These are phyloP conservation scores for Mormyrus lacerda DNA, from an alignment of 2,113 vertebrate species.

Conservation along the genomic window DNA sequence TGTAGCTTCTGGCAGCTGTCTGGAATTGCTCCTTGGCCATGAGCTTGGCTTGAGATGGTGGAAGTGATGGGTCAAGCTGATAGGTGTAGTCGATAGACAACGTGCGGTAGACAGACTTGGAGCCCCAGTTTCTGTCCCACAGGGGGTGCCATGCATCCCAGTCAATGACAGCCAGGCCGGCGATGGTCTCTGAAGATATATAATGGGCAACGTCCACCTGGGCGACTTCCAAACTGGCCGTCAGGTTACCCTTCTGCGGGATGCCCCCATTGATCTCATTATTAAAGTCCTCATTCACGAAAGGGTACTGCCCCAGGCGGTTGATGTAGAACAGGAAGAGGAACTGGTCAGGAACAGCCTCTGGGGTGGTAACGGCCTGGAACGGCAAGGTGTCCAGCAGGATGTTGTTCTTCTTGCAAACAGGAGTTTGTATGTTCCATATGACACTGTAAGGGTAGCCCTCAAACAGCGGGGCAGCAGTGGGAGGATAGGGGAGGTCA, in stretches of 20 bases:
- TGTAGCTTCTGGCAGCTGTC: background rate
- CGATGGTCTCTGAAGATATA: background rate
- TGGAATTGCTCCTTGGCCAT: conserved; percentile 44
- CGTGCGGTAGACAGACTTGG: conserved; percentile 60
- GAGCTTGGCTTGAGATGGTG: conserved; percentile 30
- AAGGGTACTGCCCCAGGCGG: conserved; percentile 71
- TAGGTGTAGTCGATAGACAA: conserved; percentile 36
- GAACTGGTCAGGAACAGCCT: conserved; percentile 42
- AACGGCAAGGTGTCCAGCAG: background rate
- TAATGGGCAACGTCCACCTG: background rate
- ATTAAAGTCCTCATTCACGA: conserved; percentile 49
- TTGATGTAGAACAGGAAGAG: conserved; percentile 70
- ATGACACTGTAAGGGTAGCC: conserved; percentile 58
- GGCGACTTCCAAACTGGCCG: background rate
- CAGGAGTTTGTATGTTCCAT: conserved; percentile 39
- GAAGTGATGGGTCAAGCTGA: conserved; percentile 20
- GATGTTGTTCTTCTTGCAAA: background rate
- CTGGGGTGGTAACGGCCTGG: background rate
- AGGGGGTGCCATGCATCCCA: background rate
- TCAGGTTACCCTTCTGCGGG: conserved; percentile 59
- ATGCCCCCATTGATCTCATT: conserved; percentile 58
- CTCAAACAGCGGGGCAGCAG: conserved; percentile 45
- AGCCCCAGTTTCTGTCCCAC: conserved; percentile 14
- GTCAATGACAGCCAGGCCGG: conserved; percentile 17
- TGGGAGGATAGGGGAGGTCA: conserved; percentile 36